Conservation (phyloP, 1,140 invertebrate genomes). For the Maconellicoccus hirsutus region DNA sequence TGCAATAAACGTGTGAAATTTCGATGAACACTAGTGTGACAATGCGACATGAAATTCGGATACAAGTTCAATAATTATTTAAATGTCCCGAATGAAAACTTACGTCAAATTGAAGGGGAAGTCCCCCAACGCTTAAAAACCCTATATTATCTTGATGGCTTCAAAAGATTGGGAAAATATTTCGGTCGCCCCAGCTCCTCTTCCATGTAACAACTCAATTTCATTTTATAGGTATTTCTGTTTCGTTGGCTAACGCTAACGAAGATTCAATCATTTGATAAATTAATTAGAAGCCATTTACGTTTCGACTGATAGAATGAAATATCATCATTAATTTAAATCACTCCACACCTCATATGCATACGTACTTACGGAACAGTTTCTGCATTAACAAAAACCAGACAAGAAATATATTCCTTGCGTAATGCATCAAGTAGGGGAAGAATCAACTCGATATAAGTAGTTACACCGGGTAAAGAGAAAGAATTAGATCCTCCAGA, state of each 20-base stretch:
- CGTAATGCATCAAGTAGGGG: too few relatives aligned
- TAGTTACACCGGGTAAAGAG: neutral
- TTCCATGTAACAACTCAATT: neutral
- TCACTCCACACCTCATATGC: neutral
- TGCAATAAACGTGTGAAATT: too few relatives aligned
- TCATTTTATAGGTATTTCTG: neutral
- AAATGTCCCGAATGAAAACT: neutral
- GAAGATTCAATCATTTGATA: neutral
- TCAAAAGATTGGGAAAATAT: neutral
- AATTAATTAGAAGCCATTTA: neutral
- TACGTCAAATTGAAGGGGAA: neutral
- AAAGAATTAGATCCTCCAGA: neutral
- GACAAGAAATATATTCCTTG: neutral
- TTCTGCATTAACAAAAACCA: neutral
- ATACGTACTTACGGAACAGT: neutral
- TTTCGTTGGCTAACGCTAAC: neutral
- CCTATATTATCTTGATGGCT: neutral
- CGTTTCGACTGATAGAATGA: neutral
- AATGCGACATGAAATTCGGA: too few relatives aligned
- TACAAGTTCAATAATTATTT: neutral
- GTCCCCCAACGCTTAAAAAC: neutral
- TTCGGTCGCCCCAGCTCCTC: neutral
- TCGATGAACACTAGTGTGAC: too few relatives aligned
- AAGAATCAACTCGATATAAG: too few relatives aligned
- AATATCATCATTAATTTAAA: neutral